Conservation (phyloP, 2,113 vertebrate species). For the Dolichotis patagonum region DNA sequence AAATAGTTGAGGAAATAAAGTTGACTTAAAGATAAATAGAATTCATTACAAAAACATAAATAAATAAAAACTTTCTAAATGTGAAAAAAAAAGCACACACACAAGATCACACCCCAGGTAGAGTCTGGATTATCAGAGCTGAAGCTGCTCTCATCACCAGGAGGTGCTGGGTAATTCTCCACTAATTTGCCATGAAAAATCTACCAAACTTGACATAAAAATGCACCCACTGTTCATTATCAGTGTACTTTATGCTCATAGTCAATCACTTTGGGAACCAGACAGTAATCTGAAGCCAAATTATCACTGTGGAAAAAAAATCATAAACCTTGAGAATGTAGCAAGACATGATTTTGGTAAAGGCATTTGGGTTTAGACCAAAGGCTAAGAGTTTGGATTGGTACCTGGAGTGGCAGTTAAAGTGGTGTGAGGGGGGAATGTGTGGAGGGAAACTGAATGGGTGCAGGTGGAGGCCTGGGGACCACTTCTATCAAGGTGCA, state of each 20-base stretch:
- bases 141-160: background rate
- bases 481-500: background rate
- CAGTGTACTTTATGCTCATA: background rate
- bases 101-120: too few relatives aligned
- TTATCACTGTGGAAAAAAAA: background rate
- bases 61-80: background rate
- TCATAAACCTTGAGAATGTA: background rate
- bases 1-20: background rate
- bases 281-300: background rate
- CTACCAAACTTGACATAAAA: background rate
- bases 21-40: background rate
- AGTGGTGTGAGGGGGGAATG: background rate
- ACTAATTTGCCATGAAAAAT: background rate
- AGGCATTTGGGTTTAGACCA: background rate
- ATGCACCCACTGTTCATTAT: background rate
- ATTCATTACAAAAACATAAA: background rate
- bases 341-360: background rate
- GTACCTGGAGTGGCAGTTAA: background rate
- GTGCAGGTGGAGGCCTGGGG: background rate
- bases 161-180: background rate
- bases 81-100: background rate
- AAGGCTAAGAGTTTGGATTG: background rate
- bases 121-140: background rate
- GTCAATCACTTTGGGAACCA: background rate
- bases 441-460: fast-evolving